phyloP scores from a whole-genome alignment of 2,888 invertebrate species.

The Epinotia ramella region DNA sequence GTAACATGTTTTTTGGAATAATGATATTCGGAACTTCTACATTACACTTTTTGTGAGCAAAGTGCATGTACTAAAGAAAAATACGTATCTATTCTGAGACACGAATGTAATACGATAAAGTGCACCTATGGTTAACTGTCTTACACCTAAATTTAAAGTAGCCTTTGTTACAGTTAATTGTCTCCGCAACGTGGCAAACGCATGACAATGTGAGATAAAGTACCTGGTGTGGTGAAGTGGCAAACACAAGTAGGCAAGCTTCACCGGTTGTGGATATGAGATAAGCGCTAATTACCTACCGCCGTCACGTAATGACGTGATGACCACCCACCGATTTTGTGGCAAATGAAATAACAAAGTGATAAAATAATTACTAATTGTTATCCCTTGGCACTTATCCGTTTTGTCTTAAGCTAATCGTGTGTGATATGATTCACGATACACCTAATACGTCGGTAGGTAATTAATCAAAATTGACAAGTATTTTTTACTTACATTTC shows the following conservation, averaged over 20 bases:
- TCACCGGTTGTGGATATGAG: not conserved
- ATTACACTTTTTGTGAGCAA: too few species aligned
- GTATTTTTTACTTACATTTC: not conserved
- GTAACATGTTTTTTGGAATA: too few species aligned
- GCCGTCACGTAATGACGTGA: not conserved
- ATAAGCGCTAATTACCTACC: not conserved
- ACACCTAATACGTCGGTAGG: not conserved
- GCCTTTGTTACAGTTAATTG: constrained; percentile 1
- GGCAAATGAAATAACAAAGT: constrained; percentile 2
- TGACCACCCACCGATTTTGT: constrained; percentile 4
- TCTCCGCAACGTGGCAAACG: not conserved
- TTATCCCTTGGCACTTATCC: not conserved
- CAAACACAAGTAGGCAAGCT: not conserved
- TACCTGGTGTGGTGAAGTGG: not conserved
- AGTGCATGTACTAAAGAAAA: too few species aligned
- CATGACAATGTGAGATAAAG: not conserved
- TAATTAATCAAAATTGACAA: not conserved
- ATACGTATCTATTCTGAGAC: too few species aligned
- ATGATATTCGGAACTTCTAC: too few species aligned
- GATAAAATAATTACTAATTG: constrained; percentile 8
- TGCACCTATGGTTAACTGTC: not conserved
- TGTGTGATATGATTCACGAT: not conserved
- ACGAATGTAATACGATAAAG: too few species aligned
- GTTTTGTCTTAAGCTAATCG: not conserved
- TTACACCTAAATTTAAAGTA: not conserved